phyloP scores from a whole-genome alignment of 2,113 vertebrate species.

The Bubalus kerabau region DNA sequence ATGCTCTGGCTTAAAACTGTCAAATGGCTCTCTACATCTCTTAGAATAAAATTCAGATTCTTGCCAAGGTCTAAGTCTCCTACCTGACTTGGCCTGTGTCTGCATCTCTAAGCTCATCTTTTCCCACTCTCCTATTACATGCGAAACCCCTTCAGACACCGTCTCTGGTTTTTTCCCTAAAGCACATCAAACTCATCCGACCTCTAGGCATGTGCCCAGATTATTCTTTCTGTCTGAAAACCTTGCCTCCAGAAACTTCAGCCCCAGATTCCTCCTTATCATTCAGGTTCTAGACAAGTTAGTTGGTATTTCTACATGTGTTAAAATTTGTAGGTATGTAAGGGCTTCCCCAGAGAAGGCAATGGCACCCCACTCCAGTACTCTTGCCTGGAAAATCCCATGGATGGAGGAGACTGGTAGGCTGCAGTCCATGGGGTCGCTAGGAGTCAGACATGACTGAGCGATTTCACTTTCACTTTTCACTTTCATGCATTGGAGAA shows the following conservation, averaged over 20 bases:
- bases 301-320: background rate
- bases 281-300: background rate
- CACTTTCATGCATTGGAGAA: no score
- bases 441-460: no score
- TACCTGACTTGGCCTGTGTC: background rate
- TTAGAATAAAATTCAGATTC: background rate
- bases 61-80: background rate
- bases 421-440: no score
- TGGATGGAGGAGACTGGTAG: no score
- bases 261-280: background rate
- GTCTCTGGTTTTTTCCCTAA: background rate
- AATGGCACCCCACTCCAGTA: no score
- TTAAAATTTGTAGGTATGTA: background rate
- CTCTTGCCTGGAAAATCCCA: no score
- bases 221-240: background rate
- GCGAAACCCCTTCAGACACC: background rate
- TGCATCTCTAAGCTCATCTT: background rate
- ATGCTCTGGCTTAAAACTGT: background rate
- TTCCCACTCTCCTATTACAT: background rate
- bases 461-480: no score
- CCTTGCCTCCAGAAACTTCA: background rate
- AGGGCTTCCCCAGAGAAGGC: background rate
- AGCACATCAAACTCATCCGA: background rate
- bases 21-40: background rate
- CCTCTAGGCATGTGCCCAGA: background rate